These are phyloP conservation scores for Batillaria attramentaria DNA, from an alignment of 1,140 invertebrate genomes.

Conservation along the genomic window DNA sequence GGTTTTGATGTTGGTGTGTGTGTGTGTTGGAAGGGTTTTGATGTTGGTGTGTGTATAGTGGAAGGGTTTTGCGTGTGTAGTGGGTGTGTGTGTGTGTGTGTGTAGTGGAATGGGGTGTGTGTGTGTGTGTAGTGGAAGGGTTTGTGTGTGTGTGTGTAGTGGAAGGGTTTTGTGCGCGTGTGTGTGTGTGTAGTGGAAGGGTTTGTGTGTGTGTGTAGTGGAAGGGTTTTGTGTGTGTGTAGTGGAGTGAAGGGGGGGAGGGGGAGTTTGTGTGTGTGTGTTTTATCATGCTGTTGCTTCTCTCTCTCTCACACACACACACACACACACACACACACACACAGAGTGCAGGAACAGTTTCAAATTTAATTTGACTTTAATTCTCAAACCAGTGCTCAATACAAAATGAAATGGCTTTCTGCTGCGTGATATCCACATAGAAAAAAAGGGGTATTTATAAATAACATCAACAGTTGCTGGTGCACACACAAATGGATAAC, in stretches of 20 bases:
- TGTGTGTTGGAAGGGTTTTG: background rate
- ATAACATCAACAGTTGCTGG: no score
- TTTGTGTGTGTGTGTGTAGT: background rate
- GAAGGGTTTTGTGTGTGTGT: slow-evolving; percentile 6
- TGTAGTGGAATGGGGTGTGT: no score
- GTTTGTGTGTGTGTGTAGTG: slow-evolving; percentile 19
- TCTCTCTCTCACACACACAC: background rate
- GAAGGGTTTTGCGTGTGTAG: background rate
- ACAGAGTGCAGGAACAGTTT: no score
- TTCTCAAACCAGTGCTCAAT: no score
- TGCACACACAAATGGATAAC: no score
- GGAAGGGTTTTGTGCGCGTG: no score
- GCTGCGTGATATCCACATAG: no score
- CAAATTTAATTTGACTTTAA: no score
- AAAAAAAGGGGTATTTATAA: no score
- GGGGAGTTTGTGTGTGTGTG: background rate
- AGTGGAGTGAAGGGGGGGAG: background rate
- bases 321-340: slow-evolving; percentile 6
- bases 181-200: slow-evolving; percentile 6
- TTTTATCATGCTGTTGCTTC: background rate
- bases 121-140: slow-evolving; percentile 11
- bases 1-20: background rate
- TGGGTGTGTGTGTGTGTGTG: slow-evolving; percentile 7
- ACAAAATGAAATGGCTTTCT: no score
- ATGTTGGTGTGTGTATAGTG: background rate